Evolutionary conservation across 1,140 invertebrate species (phyloP).

Genomic region (Epicauta chinensis): DNA sequence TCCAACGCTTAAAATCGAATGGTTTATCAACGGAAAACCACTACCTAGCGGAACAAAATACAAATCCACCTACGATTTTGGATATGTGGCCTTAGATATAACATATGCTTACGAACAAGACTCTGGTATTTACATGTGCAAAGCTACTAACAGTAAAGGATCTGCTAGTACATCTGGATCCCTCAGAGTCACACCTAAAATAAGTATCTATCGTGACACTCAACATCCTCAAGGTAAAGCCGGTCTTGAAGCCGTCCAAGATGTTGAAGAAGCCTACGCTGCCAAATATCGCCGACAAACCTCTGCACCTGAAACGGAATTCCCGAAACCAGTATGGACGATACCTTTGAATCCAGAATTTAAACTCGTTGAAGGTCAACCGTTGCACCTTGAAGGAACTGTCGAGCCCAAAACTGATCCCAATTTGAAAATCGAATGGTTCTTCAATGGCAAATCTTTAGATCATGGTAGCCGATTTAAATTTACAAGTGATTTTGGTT

Average conservation of each 20-base stretch:
- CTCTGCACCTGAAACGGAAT: slow-evolving; percentile 64
- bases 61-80: slow-evolving; percentile 84
- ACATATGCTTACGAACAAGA: slow-evolving; percentile 78
- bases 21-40: slow-evolving; percentile 82
- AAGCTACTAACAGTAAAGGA: slow-evolving; percentile 86
- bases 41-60: slow-evolving; percentile 72
- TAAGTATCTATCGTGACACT: slow-evolving; percentile 75
- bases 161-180: slow-evolving; percentile 83
- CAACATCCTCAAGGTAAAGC: slow-evolving; percentile 85
- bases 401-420: slow-evolving; percentile 96
- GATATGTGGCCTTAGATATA: slow-evolving; percentile 78
- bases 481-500: slow-evolving; percentile 86
- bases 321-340: slow-evolving; percentile 82
- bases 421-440: slow-evolving; percentile 90
- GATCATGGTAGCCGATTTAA: slow-evolving; percentile 81
- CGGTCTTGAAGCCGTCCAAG: slow-evolving; percentile 78
- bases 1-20: slow-evolving; percentile 88
- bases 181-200: slow-evolving; percentile 71
- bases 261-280: slow-evolving; percentile 71
- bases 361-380: slow-evolving; percentile 81
- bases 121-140: slow-evolving; percentile 85
- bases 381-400: slow-evolving; percentile 86
- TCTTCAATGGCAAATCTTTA: slow-evolving; percentile 83
- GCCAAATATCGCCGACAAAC: slow-evolving; percentile 60
- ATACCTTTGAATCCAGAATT: slow-evolving; percentile 75